Percentiles rank a stretch among this genome's conserved stretches.
phyloP scores from a whole-genome alignment of 1,140 invertebrate genomes.

The Chrysopa pallens region DNA sequence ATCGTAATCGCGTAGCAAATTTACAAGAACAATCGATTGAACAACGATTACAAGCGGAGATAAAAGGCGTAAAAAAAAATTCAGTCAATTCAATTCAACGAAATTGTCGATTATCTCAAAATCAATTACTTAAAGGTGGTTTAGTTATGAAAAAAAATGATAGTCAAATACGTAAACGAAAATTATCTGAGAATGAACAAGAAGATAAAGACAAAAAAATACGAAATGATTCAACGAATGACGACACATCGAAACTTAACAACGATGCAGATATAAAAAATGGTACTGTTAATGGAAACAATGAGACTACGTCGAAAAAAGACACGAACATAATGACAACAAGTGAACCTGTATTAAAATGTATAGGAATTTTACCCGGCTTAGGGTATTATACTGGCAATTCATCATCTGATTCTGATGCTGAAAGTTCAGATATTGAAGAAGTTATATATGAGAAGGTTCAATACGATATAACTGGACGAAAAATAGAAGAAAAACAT shows the following conservation, averaged over 20 bases:
- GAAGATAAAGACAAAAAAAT: slow-evolving; percentile 4
- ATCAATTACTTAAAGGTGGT: slow-evolving; percentile 37
- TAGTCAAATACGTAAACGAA: slow-evolving; percentile 36
- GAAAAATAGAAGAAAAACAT: slow-evolving; percentile 21
- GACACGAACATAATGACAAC: slow-evolving; percentile 1
- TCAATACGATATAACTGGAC: slow-evolving; percentile 35
- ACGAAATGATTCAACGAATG: background rate
- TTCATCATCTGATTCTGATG: slow-evolving; percentile 39
- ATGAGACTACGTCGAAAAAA: background rate
- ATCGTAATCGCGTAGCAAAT: slow-evolving; percentile 57
- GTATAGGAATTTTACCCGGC: slow-evolving; percentile 58
- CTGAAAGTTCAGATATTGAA: slow-evolving; percentile 35
- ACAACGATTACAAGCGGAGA: slow-evolving; percentile 37
- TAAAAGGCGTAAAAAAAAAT: slow-evolving; percentile 21
- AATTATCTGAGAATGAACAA: slow-evolving; percentile 11
- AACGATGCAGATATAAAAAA: background rate
- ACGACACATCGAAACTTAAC: slow-evolving; percentile 4
- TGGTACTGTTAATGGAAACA: background rate
- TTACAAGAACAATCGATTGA: slow-evolving; percentile 56
- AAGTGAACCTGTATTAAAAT: slow-evolving; percentile 30
- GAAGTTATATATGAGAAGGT: slow-evolving; percentile 23
- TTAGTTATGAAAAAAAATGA: slow-evolving; percentile 34
- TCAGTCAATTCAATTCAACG: background rate
- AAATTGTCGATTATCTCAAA: slow-evolving; percentile 24
- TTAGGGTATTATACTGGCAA: slow-evolving; percentile 56